These are phyloP conservation scores for Forbesichthys agassizii DNA, from an alignment of 2,113 vertebrate species.

Conservation along the genomic window DNA sequence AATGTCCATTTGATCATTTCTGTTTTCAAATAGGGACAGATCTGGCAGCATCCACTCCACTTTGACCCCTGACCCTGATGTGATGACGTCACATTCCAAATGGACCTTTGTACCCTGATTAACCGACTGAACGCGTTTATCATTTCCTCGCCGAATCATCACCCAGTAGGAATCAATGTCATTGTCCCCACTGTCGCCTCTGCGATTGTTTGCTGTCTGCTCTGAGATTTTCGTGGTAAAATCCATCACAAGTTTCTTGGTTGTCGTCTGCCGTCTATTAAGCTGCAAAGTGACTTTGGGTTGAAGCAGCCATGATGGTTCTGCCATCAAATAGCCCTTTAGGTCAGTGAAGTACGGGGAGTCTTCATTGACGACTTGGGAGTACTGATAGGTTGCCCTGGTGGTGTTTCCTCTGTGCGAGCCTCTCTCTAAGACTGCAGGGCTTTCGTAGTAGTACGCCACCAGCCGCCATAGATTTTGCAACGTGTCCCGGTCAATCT, in stretches of 20 bases:
- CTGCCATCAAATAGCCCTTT: constrained; percentile 76
- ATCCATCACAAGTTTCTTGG: constrained; percentile 78
- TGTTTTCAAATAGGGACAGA: constrained; percentile 64
- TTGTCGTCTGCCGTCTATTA: constrained; percentile 76
- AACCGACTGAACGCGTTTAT: constrained; percentile 59
- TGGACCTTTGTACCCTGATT: constrained; percentile 68
- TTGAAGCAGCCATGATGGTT: constrained; percentile 79
- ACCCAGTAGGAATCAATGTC: constrained; percentile 66
- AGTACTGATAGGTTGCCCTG: constrained; percentile 71
- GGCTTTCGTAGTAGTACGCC: constrained; percentile 81
- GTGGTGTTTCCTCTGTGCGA: constrained; percentile 64
- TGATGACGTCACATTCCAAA: constrained; percentile 67
- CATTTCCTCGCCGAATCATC: constrained; percentile 63
- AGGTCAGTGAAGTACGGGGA: constrained; percentile 81
- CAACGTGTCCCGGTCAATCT: constrained; percentile 76
- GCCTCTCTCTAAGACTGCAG: constrained; percentile 77
- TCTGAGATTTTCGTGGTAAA: constrained; percentile 74
- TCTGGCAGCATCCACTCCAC: constrained; percentile 80
- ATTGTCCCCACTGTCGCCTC: constrained; percentile 32
- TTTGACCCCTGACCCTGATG: constrained; percentile 58
- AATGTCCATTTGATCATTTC: constrained; percentile 49
- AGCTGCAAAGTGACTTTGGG: constrained; percentile 75
- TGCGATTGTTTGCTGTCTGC: constrained; percentile 41
- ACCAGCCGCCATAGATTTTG: constrained; percentile 81
- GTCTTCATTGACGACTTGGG: constrained; percentile 71